Base-by-base conservation (phyloP, 1,140 invertebrate genomes). In the Aleiodes sp. region DNA sequence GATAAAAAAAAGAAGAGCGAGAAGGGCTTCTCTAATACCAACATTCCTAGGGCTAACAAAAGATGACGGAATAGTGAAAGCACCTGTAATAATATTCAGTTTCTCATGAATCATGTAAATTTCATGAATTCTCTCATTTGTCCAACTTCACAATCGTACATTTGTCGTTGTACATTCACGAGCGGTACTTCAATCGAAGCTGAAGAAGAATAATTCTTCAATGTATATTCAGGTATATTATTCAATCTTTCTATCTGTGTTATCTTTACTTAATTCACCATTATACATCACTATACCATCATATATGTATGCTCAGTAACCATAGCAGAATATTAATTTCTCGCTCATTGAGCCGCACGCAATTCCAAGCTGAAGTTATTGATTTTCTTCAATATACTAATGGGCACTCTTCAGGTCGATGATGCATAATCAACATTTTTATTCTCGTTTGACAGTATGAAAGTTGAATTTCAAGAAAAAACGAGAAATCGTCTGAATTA, bases 341-440 rank as follows among this genome's bases (percentile, higher is more conserved):
- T 84, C 78, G 79, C 77, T 82, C 80, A 82, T 80, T 84, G 81
- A 81, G 80, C 80, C 80, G 81, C 81, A 83, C 81, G 82, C 82
- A 79, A 84, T 78, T 75, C 76, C 76, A 83, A 9, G 26, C 2
- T 52, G 12, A 84, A 76, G 80, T 74, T 83, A 82, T 82, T 81
- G 80, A 84, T 83, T 82, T 82, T 81, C 79, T 77, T 26, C 59
- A 12, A 4, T 12, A 24, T 24, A 19, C 19, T 12, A 52, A 9
- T 1, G 7, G 46, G 21, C 6, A 2, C n/a, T n/a, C 9, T 26
- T 16, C 12, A 46, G 37, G 24, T 31, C n/a, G 37, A 35, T 28
- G 59, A 33, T 21, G 21, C 46, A 52, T 52, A 52, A 52, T 21
- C 46, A 52, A 52, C 26, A 24, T 52, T 52, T 52, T 52, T n/a